Evolutionary conservation across 2,888 invertebrate species (phyloP).

Genomic region (Caenorhabditis imperialis): DNA sequence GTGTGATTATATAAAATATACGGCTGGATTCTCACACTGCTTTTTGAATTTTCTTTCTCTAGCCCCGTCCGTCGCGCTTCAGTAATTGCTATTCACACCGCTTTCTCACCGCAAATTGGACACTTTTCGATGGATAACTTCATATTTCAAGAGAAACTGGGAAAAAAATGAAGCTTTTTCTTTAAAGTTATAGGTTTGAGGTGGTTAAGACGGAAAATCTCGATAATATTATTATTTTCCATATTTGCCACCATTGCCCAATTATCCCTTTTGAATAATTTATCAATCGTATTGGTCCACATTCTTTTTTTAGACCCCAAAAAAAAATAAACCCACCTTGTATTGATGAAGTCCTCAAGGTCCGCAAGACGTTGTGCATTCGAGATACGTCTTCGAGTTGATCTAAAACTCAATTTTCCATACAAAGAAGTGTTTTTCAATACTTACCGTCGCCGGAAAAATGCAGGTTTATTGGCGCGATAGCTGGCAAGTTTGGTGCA

Average conservation of each 20-base stretch:
- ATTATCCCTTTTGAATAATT: too few relatives aligned
- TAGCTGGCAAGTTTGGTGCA: slow-evolving; percentile 61
- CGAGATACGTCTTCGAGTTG: slow-evolving; percentile 66
- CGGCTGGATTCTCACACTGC: too few relatives aligned
- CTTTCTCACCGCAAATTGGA: slow-evolving; percentile 17
- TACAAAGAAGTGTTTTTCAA: not conserved
- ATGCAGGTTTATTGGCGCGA: slow-evolving; percentile 53
- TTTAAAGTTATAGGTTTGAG: too few relatives aligned
- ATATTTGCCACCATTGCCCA: too few relatives aligned
- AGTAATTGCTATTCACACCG: slow-evolving; percentile 48
- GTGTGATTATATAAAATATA: too few relatives aligned
- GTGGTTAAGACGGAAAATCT: too few relatives aligned
- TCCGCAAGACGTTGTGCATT: slow-evolving; percentile 69
- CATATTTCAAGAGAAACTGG: too few relatives aligned
- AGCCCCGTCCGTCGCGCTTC: slow-evolving; percentile 34
- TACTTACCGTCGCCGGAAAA: slow-evolving; percentile 63
- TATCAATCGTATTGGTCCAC: too few relatives aligned
- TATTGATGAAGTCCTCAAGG: slow-evolving; percentile 68
- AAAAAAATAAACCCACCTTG: slow-evolving; percentile 47
- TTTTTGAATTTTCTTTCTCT: slow-evolving; percentile 14
- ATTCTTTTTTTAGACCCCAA: too few relatives aligned
- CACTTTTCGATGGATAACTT: too few relatives aligned
- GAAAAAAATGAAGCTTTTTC: too few relatives aligned
- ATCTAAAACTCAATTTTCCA: slow-evolving; percentile 44
- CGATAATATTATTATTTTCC: too few relatives aligned